These are phyloP conservation scores for Acleris laterana DNA, from an alignment of 2,888 invertebrate species.

Conservation along the genomic window DNA sequence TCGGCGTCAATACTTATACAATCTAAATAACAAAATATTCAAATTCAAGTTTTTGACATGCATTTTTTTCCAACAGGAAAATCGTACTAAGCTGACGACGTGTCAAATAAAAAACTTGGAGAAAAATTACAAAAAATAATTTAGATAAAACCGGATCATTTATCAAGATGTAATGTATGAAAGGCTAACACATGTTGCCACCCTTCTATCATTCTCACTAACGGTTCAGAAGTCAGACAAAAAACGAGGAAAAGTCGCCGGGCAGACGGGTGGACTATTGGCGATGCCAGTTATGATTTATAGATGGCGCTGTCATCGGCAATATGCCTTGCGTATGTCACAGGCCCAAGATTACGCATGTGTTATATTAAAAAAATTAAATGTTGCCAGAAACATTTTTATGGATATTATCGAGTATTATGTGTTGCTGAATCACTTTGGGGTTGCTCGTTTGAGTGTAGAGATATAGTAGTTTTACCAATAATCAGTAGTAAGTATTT, in stretches of 20 bases:
- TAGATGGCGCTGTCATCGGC: conserved; percentile 78
- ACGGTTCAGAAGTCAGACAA: conserved; percentile 77
- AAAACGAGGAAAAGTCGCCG: conserved; percentile 74
- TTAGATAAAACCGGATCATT: conserved; percentile 42
- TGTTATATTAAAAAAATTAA: background rate
- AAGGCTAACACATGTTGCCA: conserved; percentile 66
- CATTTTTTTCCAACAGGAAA: too few species aligned
- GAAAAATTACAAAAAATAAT: conserved; percentile 23
- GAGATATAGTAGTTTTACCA: too few species aligned
- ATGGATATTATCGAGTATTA: too few species aligned
- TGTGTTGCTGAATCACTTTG: too few species aligned
- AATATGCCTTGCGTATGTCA: conserved; percentile 80
- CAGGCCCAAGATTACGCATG: conserved; percentile 40
- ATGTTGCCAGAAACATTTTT: too few species aligned
- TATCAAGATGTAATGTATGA: conserved; percentile 58
- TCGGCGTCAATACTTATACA: too few species aligned
- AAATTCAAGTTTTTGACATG: too few species aligned
- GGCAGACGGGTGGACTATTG: conserved; percentile 72
- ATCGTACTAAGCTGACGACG: background rate
- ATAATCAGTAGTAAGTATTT: too few species aligned
- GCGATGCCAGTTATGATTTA: conserved; percentile 75
- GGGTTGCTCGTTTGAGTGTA: too few species aligned
- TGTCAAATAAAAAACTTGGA: background rate
- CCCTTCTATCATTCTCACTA: conserved; percentile 67
- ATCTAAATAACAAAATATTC: too few species aligned